phyloP scores from a whole-genome alignment of 2,888 invertebrate species.

The Colletes collaris region DNA sequence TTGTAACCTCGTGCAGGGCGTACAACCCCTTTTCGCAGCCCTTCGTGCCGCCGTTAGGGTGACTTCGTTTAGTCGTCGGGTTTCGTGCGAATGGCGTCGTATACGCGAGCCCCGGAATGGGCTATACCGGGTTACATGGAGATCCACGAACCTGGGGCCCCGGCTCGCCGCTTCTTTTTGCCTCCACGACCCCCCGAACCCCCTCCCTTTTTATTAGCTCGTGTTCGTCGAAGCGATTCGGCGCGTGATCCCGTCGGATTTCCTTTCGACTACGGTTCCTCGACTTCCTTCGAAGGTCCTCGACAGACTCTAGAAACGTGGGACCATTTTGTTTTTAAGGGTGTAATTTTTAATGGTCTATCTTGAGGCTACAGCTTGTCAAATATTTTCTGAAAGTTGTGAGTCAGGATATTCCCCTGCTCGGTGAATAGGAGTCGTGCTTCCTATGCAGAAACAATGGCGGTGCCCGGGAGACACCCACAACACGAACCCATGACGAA shows the following conservation, averaged over 20 bases:
- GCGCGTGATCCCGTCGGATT: conserved; percentile 27
- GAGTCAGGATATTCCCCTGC: too few relatives aligned
- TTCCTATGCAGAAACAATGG: too few relatives aligned
- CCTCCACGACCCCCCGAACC: conserved; percentile 6
- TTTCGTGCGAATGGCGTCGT: conserved; percentile 69
- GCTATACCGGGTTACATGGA: conserved; percentile 76
- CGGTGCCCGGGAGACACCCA: neutral
- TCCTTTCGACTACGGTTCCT: neutral
- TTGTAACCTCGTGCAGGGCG: conserved; percentile 76
- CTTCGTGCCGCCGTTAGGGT: conserved; percentile 38
- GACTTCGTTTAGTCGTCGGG: conserved; percentile 67
- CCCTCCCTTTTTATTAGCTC: conserved; percentile 28
- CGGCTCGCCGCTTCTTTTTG: conserved; percentile 19
- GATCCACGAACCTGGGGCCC: conserved; percentile 64
- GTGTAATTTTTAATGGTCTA: neutral
- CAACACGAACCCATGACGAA: neutral
- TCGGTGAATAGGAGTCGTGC: too few relatives aligned
- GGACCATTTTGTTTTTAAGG: neutral
- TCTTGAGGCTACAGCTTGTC: too few relatives aligned
- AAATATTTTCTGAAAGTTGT: neutral
- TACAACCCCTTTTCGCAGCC: conserved; percentile 48
- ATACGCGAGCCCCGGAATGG: conserved; percentile 73
- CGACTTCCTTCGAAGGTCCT: neutral
- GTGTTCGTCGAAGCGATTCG: conserved; percentile 60
- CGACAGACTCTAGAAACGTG: neutral